Percentiles rank a stretch among this genome's conserved stretches.
Evolutionary conservation across 2,113 vertebrate genomes (phyloP).

Genomic region (Sporophila hypoxantha): DNA sequence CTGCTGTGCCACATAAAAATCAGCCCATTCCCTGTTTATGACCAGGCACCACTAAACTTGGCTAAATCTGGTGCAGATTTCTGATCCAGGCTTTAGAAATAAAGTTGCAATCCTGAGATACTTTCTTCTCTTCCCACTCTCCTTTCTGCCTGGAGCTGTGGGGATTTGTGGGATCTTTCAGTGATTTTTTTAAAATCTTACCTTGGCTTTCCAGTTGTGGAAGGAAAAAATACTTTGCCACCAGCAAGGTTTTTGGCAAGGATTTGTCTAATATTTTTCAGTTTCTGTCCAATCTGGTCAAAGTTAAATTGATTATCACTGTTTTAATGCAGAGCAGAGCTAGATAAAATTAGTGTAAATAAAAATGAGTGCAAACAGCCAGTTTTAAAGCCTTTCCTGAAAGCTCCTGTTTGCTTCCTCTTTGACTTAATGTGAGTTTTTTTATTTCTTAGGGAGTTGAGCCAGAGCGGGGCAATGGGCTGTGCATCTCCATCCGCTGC

Average conservation of each 20-base stretch:
- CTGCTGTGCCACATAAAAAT: background rate
- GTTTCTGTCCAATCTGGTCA: background rate
- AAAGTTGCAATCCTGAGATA: background rate
- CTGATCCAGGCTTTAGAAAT: background rate
- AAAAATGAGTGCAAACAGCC: background rate
- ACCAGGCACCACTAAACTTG: background rate
- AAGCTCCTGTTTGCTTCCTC: background rate
- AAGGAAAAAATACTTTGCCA: background rate
- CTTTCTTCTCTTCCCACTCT: background rate
- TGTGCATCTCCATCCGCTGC: slow-evolving; percentile 27
- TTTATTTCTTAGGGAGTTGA: background rate
- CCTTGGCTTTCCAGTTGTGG: background rate
- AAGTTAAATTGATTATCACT: background rate
- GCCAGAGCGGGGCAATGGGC: background rate
- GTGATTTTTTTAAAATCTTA: background rate
- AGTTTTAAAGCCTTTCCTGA: background rate
- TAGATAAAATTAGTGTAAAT: background rate
- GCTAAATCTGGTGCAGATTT: background rate
- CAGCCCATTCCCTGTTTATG: background rate
- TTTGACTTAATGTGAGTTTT: background rate
- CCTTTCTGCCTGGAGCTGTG: background rate
- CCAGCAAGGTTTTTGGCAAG: background rate
- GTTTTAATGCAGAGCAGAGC: background rate
- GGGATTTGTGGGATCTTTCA: background rate
- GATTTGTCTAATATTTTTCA: background rate